Percentiles rank a stretch among this genome's conserved stretches.
Evolutionary conservation across 1,140 invertebrate genomes (phyloP).

Genomic region (Vanessa atalanta): DNA sequence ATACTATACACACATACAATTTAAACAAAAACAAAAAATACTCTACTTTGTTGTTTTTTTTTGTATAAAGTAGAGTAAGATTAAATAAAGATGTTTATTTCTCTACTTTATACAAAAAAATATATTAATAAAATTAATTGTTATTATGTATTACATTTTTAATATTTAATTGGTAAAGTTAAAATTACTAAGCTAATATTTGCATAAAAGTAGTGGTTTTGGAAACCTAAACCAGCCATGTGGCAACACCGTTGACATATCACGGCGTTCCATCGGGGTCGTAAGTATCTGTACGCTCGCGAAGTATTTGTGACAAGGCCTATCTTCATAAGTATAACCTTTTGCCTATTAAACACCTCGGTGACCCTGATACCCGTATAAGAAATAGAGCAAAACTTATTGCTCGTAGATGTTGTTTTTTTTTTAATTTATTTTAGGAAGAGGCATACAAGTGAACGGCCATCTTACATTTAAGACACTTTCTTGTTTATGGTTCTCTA

Average conservation of each 20-base stretch:
- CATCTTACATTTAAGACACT: too few species aligned
- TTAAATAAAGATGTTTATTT: too few species aligned
- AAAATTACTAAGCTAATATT: neutral
- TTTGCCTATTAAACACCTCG: constrained; percentile 30
- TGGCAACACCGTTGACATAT: constrained; percentile 51
- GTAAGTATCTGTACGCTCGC: constrained; percentile 29
- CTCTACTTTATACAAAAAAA: too few species aligned
- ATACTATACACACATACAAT: too few species aligned
- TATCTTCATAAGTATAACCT: constrained; percentile 40
- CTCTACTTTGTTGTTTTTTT: too few species aligned
- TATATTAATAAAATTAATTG: too few species aligned
- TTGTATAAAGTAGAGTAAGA: too few species aligned
- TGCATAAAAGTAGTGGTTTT: constrained; percentile 4
- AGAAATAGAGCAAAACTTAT: constrained; percentile 22
- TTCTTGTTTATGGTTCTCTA: too few species aligned
- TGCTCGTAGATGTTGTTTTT: neutral
- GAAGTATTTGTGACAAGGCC: constrained; percentile 56
- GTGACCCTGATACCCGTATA: constrained; percentile 29
- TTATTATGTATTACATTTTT: too few species aligned
- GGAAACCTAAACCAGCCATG: constrained; percentile 7
- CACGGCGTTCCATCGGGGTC: constrained; percentile 47
- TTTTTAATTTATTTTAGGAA: neutral
- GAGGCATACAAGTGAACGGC: too few species aligned
- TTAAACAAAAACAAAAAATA: too few species aligned
- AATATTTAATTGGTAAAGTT: neutral